Base-by-base conservation (phyloP, 2,113 vertebrate species). In the Mus pahari region DNA sequence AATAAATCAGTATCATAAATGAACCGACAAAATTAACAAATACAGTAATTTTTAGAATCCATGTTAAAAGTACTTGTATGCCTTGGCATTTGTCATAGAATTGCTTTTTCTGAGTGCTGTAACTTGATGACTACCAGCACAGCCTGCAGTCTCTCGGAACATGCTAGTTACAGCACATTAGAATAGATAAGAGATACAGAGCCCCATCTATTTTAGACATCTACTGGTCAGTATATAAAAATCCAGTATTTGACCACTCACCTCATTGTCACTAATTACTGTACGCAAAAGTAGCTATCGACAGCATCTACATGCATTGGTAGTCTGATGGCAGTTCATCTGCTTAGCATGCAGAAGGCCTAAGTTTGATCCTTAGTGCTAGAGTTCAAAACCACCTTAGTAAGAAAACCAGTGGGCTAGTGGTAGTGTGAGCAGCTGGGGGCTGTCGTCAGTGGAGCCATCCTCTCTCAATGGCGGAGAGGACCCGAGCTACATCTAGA, bases 21-120 rank as follows among this genome's bases (percentile, higher is more conserved):
- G 45, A 82, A 45, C 39, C 90, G 19, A 90, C 42, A 87, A 95
- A 96, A 96, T 9, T 64, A 92, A 55, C 68, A 96, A 82, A 78
- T 74, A 39, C 39, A 68, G 84, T 66, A 92, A 81, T 10, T 91
- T 55, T 79, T n/a, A 92, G 74, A 70, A 70, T 89, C n/a, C 42
- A 60, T 86, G 42, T 94, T 95, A 0, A 91, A 86, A 94, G 8
- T 91, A 75, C 42, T n/a, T 83, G 36, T 58, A 12, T 24, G 33
- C 92, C 95, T 96, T 19, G 22, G 12, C 86, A 82, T 58, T 91
- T 92, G 7, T 86, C 81, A 31, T 87, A 73, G 13, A 91, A 31
- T 89, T 3, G 66, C 50, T 89, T 94, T 83, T 74, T 36, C 48
- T 92, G 10, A 28, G 55, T 94, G 17, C 50, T 93, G 0, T 66